Evolutionary conservation across 2,888 invertebrate species (phyloP).

Genomic region (Synergus laeviventris): DNA sequence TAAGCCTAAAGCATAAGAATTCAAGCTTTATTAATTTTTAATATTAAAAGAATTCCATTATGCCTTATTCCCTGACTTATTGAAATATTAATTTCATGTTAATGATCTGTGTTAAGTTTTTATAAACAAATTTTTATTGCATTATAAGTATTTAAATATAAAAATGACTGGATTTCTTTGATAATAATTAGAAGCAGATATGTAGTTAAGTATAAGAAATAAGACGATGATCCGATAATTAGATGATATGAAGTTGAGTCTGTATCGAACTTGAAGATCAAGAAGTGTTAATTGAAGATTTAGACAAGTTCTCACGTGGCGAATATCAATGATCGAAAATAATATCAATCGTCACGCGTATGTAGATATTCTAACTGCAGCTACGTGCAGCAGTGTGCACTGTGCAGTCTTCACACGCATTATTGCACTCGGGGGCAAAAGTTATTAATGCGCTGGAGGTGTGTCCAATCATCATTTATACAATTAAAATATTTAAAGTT

Average conservation of each 20-base stretch:
- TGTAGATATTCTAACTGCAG: constrained; percentile 13
- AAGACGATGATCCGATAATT: background rate
- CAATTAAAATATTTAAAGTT: background rate
- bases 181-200: too few species aligned
- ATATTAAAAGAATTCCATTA: too few species aligned
- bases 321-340: background rate
- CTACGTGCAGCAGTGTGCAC: background rate
- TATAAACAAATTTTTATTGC: too few species aligned
- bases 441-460: constrained; percentile 19
- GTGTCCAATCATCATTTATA: constrained; percentile 24
- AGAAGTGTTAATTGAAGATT: background rate
- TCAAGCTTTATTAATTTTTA: too few species aligned
- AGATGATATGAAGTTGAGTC: background rate
- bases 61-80: too few species aligned
- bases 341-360: background rate
- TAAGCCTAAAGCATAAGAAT: too few species aligned
- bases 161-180: too few species aligned
- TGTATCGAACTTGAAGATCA: background rate
- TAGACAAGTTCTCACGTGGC: background rate
- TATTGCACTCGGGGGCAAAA: constrained; percentile 11
- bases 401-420: background rate
- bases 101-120: too few species aligned
- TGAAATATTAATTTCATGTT: too few species aligned
- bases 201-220: background rate
- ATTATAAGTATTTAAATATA: too few species aligned